Evolutionary conservation across 2,888 invertebrate species (phyloP).

Genomic region (Crematogaster levior): DNA sequence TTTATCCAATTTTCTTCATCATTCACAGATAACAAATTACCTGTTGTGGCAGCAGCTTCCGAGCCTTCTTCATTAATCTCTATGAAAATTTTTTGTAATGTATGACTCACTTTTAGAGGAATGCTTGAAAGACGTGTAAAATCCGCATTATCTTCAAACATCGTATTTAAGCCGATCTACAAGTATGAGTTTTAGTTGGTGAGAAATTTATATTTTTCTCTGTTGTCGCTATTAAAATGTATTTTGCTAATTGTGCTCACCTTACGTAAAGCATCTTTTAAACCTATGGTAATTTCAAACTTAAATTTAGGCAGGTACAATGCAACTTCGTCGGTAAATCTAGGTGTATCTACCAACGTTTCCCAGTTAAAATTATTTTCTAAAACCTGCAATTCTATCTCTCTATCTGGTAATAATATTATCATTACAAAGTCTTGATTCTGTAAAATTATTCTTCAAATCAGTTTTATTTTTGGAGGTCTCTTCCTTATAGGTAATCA

Average conservation of each 20-base stretch:
- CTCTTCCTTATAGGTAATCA: background rate
- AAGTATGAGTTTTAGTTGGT: background rate
- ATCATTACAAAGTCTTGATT: conserved; percentile 91
- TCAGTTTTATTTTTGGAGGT: background rate
- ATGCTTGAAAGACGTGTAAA: conserved; percentile 84
- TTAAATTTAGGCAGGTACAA: conserved; percentile 86
- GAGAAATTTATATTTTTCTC: background rate
- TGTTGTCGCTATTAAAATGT: background rate
- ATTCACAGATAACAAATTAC: conserved; percentile 77
- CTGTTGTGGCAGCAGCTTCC: conserved; percentile 87
- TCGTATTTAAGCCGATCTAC: conserved; percentile 84
- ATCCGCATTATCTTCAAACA: conserved; percentile 85
- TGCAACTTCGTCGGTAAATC: conserved; percentile 76
- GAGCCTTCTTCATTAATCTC: conserved; percentile 87
- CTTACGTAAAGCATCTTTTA: conserved; percentile 82
- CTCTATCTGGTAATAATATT: conserved; percentile 90
- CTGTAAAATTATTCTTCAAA: conserved; percentile 73
- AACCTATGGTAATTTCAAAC: conserved; percentile 85
- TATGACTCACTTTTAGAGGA: conserved; percentile 84
- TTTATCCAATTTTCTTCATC: background rate
- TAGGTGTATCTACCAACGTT: conserved; percentile 74
- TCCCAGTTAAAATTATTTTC: conserved; percentile 84
- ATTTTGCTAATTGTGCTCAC: conserved; percentile 74
- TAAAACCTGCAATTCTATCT: conserved; percentile 87
- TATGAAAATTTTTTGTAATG: conserved; percentile 87